Evolutionary conservation across 2,888 invertebrate species (phyloP), one percentile per base, ranked within the genome.

Genomic region (Eurytoma californica): DNA sequence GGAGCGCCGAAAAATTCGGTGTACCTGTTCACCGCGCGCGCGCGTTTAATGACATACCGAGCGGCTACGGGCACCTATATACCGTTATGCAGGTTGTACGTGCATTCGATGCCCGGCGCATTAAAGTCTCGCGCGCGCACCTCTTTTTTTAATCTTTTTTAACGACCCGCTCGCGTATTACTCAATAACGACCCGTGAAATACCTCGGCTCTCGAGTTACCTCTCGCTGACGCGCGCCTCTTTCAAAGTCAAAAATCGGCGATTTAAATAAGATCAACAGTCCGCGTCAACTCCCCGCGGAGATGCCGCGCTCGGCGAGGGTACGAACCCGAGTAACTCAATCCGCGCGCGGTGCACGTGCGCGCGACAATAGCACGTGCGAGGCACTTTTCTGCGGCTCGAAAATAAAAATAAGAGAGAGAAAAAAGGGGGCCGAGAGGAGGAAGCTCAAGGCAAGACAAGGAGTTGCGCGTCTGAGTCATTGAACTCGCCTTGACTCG

Each of bases 401-500:
- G 9, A 39, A 39, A 39, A 7, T 39, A 7, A 39, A 39, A 39
- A 39, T 39, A 39, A 39, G 39, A 63, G 47, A 63, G 47, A 61
- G 14, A 72, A 67, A 55, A 66, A 70, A 69, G 65, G 58, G 74
- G 20, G 61, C 61, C 63, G 68, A 49, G 55, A 76, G 77, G 49
- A 80, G 72, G 66, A 77, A 74, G 74, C 77, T 74, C 69, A 80
- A 80, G 80, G 74, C 69, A 55, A 73, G 55, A 60, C 63, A 58
- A 39, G 69, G 60, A 68, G 65, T 39, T 39, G 39, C 67, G 65
- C 63, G 65, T 39, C 14, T 73, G 60, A 88, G 89, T 89, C 89
- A 88, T 89, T 89, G 89, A 89, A 89, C 89, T 86, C 72, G 30
- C n/a, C 72, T 20, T 68, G 78, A 68, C 61, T 74, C 57, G 60